Base-by-base conservation (phyloP, 2,888 invertebrate species). In the Acrobasis suavella region DNA sequence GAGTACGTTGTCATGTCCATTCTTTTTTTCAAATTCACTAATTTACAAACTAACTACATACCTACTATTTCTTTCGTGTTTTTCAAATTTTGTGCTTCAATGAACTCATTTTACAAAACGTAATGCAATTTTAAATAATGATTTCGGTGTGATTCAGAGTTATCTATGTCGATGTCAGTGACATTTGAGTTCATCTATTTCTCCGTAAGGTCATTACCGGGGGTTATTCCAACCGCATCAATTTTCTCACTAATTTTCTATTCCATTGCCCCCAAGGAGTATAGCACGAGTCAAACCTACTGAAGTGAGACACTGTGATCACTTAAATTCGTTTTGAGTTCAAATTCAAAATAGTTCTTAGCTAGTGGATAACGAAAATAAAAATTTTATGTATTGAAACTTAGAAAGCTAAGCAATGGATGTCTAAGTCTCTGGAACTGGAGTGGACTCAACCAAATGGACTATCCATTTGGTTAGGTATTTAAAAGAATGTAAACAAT, bases 181-280 rank as follows among this genome's bases (percentile, higher is more conserved):
- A 83, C 88, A 82, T 79, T 80, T 69, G 75, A 80, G 78, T 72
- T 73, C 67, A 72, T 70, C 72, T 68, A 77, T 72, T 80, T 78
- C 74, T 72, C 62, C 72, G 72, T 37, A 58, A 77, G 83, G 78
- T 85, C 81, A 79, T 79, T 75, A 81, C 72, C 76, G 80, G 72
- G 37, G 72, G 71, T 75, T 75, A 71, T 68, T 77, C 69, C 70
- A 73, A 89, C 87, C 89, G 80, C 89, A 89, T 78, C 80, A 78
- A 87, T 88, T 76, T 79, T 74, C 75, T 69, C 67, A 72, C 68
- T 69, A 79, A 84, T 85, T 90, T 91, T 91, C 90, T 86, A 81
- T 87, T 80, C 79, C 78, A 86, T 78, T 90, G 87, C 74, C 69
- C 75, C 76, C 79, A 80, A 76, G 80, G 78, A 80, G 85, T 89